Evolutionary conservation across 2,797 vertebrate species (phyloP), one percentile per base, ranked within the genome.

Genomic region (Arvicola amphibius): DNA sequence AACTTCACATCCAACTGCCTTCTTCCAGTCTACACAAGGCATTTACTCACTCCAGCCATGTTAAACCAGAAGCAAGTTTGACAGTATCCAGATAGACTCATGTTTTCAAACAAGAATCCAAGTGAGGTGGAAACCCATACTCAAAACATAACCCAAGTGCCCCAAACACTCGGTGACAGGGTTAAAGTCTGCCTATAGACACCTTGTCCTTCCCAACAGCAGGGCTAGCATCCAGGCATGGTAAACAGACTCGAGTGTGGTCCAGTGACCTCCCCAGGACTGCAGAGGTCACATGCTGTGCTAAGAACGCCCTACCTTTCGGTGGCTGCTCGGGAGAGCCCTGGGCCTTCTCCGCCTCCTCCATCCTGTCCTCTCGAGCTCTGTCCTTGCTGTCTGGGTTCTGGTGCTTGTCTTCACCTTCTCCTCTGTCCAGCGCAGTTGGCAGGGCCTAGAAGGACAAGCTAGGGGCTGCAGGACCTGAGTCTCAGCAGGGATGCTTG

Each of bases 271-370:
- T 0, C 0, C 61, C 78, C 34, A 3, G 77, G 1, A 67, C 63
- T 1, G 0, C 8, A 0, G 5, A 13, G 40, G 61, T 13, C 0
- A 0, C 17, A 1, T 0, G 6, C 56, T 61, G 14, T 12, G 6
- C 0, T 1, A 4, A 34, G 43, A 12, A 40, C 7, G 13, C 17
- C 29, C 94, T 96, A 99, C 99, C 98, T 98, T 98, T 99, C 77
- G 43, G 96, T 73, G 91, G 97, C 32, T 98, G 98, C 97, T 98
- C 98, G 0, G 98, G 95, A 13, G 98, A 96, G 51, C 96, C 96
- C 80, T 99, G 99, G 12, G 98, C 98, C 95, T 98, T 98, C 93
- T 99, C 99, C 17, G 59, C 97, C 94, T 99, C 99, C 67, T 99
- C 99, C 46, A 32, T 81, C 27, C 92, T 98, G 88, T 98, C 98